Percentiles rank a stretch among this genome's conserved stretches.
phyloP scores from a whole-genome alignment of 1,140 invertebrate genomes.

The Delia radicum region DNA sequence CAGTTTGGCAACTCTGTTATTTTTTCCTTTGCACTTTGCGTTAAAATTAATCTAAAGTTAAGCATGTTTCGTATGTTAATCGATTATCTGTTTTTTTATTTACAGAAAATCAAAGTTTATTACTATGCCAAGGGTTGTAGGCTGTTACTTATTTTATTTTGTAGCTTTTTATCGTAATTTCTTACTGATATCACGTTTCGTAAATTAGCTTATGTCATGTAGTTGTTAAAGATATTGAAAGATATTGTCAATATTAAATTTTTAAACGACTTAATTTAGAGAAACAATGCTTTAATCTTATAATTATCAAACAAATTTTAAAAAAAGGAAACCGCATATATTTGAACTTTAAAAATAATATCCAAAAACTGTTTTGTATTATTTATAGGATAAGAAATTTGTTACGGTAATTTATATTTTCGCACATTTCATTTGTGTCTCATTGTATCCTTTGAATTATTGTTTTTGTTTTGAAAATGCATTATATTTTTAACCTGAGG shows the following conservation, averaged over 20 bases:
- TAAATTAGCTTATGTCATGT: constrained; percentile 24
- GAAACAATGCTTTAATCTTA: not conserved
- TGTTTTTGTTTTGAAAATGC: not conserved
- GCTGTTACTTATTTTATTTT: not conserved
- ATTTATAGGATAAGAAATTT: not conserved
- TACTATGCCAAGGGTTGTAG: constrained; percentile 4
- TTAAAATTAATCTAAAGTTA: not conserved
- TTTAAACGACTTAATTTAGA: constrained; percentile 14
- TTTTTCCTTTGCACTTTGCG: not conserved
- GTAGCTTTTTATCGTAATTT: not conserved
- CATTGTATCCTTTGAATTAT: not conserved
- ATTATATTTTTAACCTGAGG: not conserved
- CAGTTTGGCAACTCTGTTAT: not conserved
- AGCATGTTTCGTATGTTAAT: constrained; percentile 2
- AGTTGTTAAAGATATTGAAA: not conserved
- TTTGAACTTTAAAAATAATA: not conserved
- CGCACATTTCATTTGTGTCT: not conserved
- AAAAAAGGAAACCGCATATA: not conserved
- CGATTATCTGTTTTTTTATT: constrained; percentile 17
- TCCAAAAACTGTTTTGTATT: not conserved
- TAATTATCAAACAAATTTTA: not conserved
- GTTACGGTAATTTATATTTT: not conserved
- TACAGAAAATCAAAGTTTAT: constrained; percentile 1
- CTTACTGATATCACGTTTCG: constrained; percentile 17
- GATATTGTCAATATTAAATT: constrained; percentile 15